Evolutionary conservation across 2,113 vertebrate genomes (phyloP).

Genomic region (Hoplias malabaricus): DNA sequence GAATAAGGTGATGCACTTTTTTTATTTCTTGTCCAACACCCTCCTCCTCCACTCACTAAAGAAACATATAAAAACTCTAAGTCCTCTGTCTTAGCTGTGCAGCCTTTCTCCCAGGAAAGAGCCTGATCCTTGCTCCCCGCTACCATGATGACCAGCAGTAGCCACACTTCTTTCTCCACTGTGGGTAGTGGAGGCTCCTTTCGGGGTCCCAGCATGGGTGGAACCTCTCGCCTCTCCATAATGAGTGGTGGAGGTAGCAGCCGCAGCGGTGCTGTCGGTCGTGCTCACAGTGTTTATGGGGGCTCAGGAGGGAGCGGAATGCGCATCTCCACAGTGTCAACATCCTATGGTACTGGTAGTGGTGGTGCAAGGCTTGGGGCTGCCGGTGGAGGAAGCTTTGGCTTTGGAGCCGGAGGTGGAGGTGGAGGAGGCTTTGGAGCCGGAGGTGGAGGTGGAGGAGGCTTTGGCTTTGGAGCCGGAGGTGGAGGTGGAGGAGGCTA

Average conservation of each 20-base stretch:
- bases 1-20: constrained; percentile 23
- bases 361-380: neutral
- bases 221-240: constrained; percentile 2
- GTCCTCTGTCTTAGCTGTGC: constrained; percentile 39
- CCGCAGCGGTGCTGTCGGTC: neutral
- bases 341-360: constrained; percentile 12
- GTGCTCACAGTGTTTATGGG: constrained; percentile 54
- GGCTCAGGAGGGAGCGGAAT: constrained; percentile 55
- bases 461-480: no score
- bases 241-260: neutral
- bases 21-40: constrained; percentile 12
- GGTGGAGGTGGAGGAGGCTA: no score
- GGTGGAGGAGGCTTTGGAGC: constrained; percentile 25
- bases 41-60: constrained; percentile 38
- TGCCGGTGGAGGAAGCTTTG: constrained; percentile 8
- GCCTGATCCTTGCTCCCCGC: constrained; percentile 13
- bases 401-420: neutral
- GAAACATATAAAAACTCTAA: constrained; percentile 65
- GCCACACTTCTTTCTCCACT: constrained; percentile 13
- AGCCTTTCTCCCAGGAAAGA: constrained; percentile 51
- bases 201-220: neutral
- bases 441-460: constrained; percentile 1
- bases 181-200: constrained; percentile 14
- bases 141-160: constrained; percentile 43
- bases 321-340: constrained; percentile 55